phyloP scores from a whole-genome alignment of 2,113 vertebrate genomes.

The Tylochromis polylepis region DNA sequence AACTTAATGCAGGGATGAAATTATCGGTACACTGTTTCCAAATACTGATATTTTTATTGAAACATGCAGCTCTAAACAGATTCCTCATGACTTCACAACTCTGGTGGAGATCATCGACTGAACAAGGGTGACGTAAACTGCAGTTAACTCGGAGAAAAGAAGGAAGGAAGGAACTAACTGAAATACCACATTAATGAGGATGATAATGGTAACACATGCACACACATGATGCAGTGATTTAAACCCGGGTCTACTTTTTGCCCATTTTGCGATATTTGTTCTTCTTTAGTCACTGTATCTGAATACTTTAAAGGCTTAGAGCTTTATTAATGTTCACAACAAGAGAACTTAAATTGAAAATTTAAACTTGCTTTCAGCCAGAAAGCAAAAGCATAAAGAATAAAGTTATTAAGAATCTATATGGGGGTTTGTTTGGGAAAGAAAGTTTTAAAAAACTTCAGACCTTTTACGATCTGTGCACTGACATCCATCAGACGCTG shows the following conservation, averaged over 20 bases:
- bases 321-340: accelerated
- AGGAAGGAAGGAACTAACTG: not conserved
- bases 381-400: not conserved
- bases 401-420: not conserved
- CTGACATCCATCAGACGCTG: not conserved
- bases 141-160: not conserved
- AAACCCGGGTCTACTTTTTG: not conserved
- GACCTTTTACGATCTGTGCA: not conserved
- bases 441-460: accelerated
- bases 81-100: no score
- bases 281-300: not conserved
- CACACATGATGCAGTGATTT: not conserved
- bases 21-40: not conserved
- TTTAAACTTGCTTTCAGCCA: not conserved
- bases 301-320: not conserved
- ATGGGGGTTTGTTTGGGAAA: not conserved
- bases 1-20: not conserved
- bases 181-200: not conserved
- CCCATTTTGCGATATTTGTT: not conserved
- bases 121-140: no score
- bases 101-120: no score
- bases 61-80: not conserved
- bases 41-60: not conserved
- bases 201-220: not conserved
- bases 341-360: accelerated